Base-by-base conservation (phyloP, 2,113 vertebrate genomes). In the Irena cyanogastra region DNA sequence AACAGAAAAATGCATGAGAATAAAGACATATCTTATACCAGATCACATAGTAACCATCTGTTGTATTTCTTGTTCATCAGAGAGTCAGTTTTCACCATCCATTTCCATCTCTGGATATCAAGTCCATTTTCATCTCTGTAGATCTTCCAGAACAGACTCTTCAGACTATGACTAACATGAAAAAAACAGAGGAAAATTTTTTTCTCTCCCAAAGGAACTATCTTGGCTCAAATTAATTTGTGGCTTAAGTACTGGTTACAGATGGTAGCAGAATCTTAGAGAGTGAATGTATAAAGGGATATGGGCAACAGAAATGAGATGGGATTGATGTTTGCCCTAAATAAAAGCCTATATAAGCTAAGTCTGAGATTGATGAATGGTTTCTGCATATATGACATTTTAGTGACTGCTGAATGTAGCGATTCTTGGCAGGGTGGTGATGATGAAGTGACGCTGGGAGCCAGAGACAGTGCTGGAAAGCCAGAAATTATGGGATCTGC, bases 391-490 rank as follows among this genome's bases (percentile, higher is more conserved):
- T 66, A 35, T 53, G 54, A 77, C 63, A 85, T 79, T 93, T 89
- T 66, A 90, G 63, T 21, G 33, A 84, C 31, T 89, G 74, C 49
- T 85, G 81, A 89, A 4, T 7, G 75, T 28, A 95, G 87, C 15
- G 45, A 17, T 66, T 83, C 50, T 87, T 89, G 75, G 87, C 82
- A 84, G 70, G 7, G 41, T 72, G 49, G 66, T 59, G 35, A 53
- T 41, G 56, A 60, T 75, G 52, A 90, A 95, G 47, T 52, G 66
- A 59, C 57, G 41, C 54, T 83, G 42, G 31, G 56, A 96, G 83
- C 56, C 93, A 95, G 86, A 89, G 42, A 83, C 59, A 53, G 78
- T 41, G 57, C 45, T 87, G 59, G 78, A 93, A 95, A 87, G 42
- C 54, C 93, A 93, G 50, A 85, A 95, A 85, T 57, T 10, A 65